phyloP scores from a whole-genome alignment of 2,113 vertebrate genomes.

The Dipodomys ordii region DNA sequence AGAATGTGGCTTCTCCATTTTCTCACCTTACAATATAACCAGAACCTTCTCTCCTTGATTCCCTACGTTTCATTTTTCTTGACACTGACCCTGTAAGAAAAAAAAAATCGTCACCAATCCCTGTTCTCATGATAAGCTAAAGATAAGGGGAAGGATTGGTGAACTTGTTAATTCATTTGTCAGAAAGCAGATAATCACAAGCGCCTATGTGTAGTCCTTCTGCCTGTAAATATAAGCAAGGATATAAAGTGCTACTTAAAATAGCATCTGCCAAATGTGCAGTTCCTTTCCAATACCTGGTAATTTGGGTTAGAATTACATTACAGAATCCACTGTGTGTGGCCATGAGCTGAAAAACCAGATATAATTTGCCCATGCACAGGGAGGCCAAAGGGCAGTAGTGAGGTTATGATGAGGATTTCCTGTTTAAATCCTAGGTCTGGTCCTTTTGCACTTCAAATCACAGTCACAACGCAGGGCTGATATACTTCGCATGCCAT shows the following conservation, averaged over 20 bases:
- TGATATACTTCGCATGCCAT: conserved; percentile 46
- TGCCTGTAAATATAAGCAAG: conserved; percentile 41
- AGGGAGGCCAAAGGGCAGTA: conserved; percentile 57
- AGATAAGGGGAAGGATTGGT: not conserved
- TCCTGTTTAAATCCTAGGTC: conserved; percentile 48
- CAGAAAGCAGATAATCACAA: not conserved
- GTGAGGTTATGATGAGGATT: conserved; percentile 4
- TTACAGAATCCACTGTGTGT: not conserved
- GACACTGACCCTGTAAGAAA: not conserved
- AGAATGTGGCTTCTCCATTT: too few relatives aligned
- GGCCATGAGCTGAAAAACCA: conserved; percentile 37
- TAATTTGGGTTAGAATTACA: conserved; percentile 40
- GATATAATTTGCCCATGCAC: conserved; percentile 21
- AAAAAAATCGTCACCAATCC: not conserved
- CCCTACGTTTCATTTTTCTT: not conserved
- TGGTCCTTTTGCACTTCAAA: conserved; percentile 47
- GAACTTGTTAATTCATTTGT: not conserved
- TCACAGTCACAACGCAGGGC: conserved; percentile 43
- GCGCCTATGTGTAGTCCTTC: not conserved
- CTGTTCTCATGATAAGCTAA: not conserved
- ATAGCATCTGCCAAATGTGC: conserved; percentile 32
- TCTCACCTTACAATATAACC: not conserved
- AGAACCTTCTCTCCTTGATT: not conserved
- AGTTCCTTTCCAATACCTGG: conserved; percentile 25
- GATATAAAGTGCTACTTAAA: conserved; percentile 50